These are phyloP conservation scores for Schlechtendalia chinensis DNA, from an alignment of 1,140 invertebrate species.

Conservation along the genomic window DNA sequence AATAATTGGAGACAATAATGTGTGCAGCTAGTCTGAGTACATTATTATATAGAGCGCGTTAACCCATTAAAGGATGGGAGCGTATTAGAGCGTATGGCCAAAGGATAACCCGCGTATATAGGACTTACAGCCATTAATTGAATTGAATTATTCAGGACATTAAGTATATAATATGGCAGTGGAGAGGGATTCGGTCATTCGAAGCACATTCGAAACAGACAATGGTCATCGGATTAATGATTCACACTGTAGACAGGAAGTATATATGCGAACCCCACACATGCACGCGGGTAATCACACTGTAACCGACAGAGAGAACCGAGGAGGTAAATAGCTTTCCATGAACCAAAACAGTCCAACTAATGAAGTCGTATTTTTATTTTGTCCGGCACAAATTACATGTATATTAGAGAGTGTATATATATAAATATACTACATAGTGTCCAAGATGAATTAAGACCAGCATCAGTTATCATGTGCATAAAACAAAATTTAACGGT, in stretches of 20 bases:
- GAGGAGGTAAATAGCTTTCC: slow-evolving; percentile 18
- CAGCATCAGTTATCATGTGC: neutral
- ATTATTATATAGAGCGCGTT: neutral
- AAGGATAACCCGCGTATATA: neutral
- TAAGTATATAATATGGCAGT: slow-evolving; percentile 23
- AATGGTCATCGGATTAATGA: slow-evolving; percentile 35
- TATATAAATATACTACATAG: neutral
- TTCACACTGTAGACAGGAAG: neutral
- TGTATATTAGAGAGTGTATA: neutral
- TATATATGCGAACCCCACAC: neutral
- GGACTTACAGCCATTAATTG: slow-evolving; percentile 21
- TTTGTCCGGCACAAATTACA: slow-evolving; percentile 2
- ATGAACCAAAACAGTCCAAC: slow-evolving; percentile 21
- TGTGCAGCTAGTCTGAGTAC: neutral
- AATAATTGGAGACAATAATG: too few species aligned
- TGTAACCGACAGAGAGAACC: neutral
- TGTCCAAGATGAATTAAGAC: neutral
- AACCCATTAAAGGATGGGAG: slow-evolving; percentile 4
- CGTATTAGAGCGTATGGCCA: neutral
- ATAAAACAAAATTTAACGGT: too few species aligned
- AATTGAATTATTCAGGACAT: slow-evolving; percentile 47
- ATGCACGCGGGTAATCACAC: slow-evolving; percentile 19
- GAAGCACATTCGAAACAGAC: slow-evolving; percentile 16
- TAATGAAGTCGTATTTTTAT: slow-evolving; percentile 47
- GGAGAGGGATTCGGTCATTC: neutral